phyloP scores from a whole-genome alignment of 2,113 vertebrate species.

The Crotalus horridus region DNA sequence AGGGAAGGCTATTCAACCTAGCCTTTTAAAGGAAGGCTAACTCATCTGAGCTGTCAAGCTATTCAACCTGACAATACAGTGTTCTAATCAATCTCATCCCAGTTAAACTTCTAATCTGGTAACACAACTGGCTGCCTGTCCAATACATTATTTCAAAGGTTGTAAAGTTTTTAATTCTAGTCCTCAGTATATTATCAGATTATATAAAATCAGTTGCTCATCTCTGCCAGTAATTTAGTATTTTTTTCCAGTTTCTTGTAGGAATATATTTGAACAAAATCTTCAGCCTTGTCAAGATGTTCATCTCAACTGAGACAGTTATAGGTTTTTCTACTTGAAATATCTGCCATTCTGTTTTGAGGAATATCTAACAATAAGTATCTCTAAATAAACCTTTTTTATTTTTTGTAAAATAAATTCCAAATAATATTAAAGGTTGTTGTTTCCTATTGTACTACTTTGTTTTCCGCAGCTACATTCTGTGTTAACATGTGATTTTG shows the following conservation, averaged over 20 bases:
- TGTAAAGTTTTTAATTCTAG: neutral
- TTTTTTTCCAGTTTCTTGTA: neutral
- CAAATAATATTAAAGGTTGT: neutral
- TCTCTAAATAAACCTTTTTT: neutral
- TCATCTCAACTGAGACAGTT: neutral
- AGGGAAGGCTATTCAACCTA: neutral
- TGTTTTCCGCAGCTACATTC: neutral
- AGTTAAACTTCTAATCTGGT: neutral
- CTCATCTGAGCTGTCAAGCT: too few species aligned
- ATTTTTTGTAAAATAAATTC: neutral
- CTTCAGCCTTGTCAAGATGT: neutral
- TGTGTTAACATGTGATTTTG: too few species aligned
- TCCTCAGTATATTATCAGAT: neutral
- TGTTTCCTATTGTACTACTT: neutral
- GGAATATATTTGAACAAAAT: neutral
- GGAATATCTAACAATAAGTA: neutral
- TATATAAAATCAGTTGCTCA: neutral
- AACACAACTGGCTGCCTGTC: neutral
- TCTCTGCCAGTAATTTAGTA: neutral
- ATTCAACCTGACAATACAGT: neutral
- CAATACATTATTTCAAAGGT: neutral
- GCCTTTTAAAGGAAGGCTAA: too few species aligned
- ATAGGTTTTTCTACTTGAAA: neutral
- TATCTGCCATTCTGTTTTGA: neutral
- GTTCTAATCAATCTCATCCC: neutral